Base-by-base conservation (phyloP, 2,113 vertebrate species). In the Plectropomus leopardus region DNA sequence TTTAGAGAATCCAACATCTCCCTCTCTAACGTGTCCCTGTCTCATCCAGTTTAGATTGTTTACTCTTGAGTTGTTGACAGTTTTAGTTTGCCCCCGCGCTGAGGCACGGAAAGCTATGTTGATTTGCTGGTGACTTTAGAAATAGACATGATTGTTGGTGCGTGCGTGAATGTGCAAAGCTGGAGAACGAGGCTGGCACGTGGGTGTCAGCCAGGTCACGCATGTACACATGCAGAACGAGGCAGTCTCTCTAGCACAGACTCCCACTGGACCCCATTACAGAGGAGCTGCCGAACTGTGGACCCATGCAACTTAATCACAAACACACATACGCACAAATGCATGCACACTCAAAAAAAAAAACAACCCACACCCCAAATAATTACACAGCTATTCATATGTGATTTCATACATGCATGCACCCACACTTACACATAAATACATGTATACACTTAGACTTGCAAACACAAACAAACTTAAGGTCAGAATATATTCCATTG, bases 191-290 rank as follows among this genome's bases (percentile, higher is more conserved):
- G 68, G 61, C 79, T 74, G 77, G 82, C 86, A 76, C 88, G 78
- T 82, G 67, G 51, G 84, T 84, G 89, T 91, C 88, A 88, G 73
- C 82, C 81, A 85, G 91, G 89, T 94, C 92, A 92, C 61, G 42
- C 87, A 80, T 90, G 83, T 89, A 78, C 84, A 91, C 87, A 82
- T 80, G 86, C 80, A 73, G 67, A 42, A 57, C 48, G 70, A 83
- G 82, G 70, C 77, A 45, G 80, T 91, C 86, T 90, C 87, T 79
- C 54, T 42, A 45, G 84, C 85, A 72, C 84, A 69, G 57, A 53
- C 80, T 94, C 93, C 93, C 95, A 87, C 83, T 66, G 92, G 94
- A 93, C 85, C 93, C 93, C 88, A 94, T 95, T 95, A 95, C 89
- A 86, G 92, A 84, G 77, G 85, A 89, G 84, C 83, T 92, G 81